Evolutionary conservation across 1,140 invertebrate species (phyloP).

Genomic region (Neocloeon triangulifer): DNA sequence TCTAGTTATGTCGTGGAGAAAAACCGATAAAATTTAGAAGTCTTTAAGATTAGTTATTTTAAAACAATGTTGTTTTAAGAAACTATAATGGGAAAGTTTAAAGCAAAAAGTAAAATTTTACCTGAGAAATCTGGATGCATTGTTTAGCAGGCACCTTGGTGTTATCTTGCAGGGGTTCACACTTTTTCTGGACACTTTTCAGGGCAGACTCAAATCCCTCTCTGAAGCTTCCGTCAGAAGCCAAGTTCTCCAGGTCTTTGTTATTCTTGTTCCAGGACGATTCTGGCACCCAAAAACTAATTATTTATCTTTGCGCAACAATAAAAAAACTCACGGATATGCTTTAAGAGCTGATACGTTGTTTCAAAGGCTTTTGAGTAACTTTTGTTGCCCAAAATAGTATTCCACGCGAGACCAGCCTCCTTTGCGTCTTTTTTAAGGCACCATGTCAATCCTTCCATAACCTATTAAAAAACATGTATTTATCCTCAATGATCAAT

Average conservation of each 20-base stretch:
- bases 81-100: too few species aligned
- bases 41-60: too few species aligned
- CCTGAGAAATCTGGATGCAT: not conserved
- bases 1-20: too few species aligned
- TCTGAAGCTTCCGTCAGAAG: not conserved
- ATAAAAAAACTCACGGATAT: conserved; percentile 3
- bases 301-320: conserved; percentile 6
- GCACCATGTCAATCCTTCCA: too few species aligned
- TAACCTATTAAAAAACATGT: too few species aligned
- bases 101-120: conserved; percentile 12
- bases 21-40: too few species aligned
- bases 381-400: not conserved
- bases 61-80: too few species aligned
- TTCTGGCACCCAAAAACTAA: conserved; percentile 11
- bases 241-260: not conserved
- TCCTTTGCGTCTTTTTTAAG: not conserved
- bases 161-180: not conserved
- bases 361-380: conserved; percentile 1
- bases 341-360: conserved; percentile 4
- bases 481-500: not conserved
- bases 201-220: conserved; percentile 7
- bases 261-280: not conserved
- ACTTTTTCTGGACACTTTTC: conserved; percentile 13
- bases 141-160: not conserved
- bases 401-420: not conserved